phyloP scores from a whole-genome alignment of 2,113 vertebrate genomes.

The Protobothrops mucrosquamatus region DNA sequence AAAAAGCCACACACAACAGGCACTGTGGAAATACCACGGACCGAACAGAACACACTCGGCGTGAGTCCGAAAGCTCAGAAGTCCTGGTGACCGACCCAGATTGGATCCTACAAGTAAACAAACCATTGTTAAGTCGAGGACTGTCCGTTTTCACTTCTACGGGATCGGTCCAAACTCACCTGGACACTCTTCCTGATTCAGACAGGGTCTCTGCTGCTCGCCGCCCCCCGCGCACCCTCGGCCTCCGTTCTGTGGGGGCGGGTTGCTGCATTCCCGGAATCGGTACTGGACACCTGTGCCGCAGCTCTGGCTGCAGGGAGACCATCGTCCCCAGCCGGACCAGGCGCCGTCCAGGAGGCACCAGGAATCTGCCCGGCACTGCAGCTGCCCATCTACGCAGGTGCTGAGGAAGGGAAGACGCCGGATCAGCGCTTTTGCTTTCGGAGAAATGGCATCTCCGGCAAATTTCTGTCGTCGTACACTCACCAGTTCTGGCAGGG shows the following conservation, averaged over 20 bases:
- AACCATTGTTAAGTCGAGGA: background rate
- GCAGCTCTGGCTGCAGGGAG: constrained; percentile 73
- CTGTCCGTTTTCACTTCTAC: background rate
- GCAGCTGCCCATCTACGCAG: constrained; percentile 73
- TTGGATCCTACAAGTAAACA: background rate
- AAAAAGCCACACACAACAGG: background rate
- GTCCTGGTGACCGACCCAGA: background rate
- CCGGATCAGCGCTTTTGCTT: background rate
- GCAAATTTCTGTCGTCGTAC: rapidly evolving
- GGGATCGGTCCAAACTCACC: constrained; percentile 46
- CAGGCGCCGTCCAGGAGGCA: constrained; percentile 77
- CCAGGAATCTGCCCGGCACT: constrained; percentile 71
- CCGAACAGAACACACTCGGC: rapidly evolving
- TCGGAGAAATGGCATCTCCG: background rate
- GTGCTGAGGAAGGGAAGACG: constrained; percentile 66
- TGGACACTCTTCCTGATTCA: constrained; percentile 58
- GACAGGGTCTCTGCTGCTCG: constrained; percentile 73
- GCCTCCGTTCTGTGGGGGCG: constrained; percentile 73
- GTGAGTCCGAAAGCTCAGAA: rapidly evolving
- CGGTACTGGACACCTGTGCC: constrained; percentile 72
- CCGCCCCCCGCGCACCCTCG: constrained; percentile 70
- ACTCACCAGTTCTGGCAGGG: constrained; percentile 83
- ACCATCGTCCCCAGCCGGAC: constrained; percentile 81
- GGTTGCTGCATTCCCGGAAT: constrained; percentile 73
- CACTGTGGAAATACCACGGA: background rate